Percentiles rank a stretch among this genome's conserved stretches.
These are phyloP conservation scores for Discoglossus pictus DNA, from an alignment of 2,797 vertebrate genomes.

Conservation along the genomic window DNA sequence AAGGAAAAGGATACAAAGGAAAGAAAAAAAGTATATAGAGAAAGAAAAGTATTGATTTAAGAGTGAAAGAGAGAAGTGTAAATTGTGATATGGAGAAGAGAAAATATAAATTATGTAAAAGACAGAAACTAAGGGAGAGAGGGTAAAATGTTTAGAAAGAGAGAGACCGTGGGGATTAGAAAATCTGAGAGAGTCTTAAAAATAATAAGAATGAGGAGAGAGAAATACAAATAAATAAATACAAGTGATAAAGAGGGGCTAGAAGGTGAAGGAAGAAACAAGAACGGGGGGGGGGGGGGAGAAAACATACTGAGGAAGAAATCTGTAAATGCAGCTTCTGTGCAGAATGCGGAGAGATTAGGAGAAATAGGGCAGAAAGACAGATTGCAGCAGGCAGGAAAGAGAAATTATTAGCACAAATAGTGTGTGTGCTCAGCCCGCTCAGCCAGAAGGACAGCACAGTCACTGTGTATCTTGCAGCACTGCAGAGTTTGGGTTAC, in stretches of 20 bases:
- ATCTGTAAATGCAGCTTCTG: neutral
- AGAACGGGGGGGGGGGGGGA: too few species aligned
- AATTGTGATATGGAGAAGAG: neutral
- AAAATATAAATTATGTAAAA: neutral
- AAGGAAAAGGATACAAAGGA: neutral
- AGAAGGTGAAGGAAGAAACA: too few species aligned
- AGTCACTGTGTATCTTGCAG: conserved; percentile 2
- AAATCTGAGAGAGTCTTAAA: too few species aligned
- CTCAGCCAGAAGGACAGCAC: conserved; percentile 7
- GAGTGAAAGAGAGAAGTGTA: neutral
- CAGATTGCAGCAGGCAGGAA: conserved; percentile 36
- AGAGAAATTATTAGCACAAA: conserved; percentile 29
- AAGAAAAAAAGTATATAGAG: neutral
- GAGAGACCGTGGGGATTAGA: too few species aligned
- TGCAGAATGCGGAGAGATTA: conserved; percentile 10
- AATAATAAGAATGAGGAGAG: neutral
- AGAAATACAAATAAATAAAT: too few species aligned
- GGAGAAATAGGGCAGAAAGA: conserved; percentile 38
- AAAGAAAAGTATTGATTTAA: neutral
- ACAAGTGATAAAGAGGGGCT: too few species aligned
- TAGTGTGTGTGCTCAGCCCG: conserved; percentile 10
- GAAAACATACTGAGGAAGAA: neutral
- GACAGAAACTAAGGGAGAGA: neutral
- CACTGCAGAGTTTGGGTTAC: neutral
- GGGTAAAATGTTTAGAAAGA: neutral